Evolutionary conservation across 2,888 invertebrate genomes (phyloP).

Genomic region (Eilema caniola): DNA sequence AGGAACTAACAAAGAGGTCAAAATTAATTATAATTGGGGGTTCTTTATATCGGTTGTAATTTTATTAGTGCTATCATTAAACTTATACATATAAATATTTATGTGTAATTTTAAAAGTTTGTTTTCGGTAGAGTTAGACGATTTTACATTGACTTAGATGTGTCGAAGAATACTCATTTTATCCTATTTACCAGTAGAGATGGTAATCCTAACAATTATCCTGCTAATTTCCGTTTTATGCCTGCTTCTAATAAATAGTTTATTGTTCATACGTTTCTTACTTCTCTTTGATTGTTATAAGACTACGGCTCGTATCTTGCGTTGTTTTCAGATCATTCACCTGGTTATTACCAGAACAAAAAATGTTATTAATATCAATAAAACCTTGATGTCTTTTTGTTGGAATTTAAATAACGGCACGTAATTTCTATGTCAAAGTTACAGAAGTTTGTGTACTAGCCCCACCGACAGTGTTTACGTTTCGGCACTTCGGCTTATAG

Average conservation of each 20-base stretch:
- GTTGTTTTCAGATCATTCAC: not conserved
- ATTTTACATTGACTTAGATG: too few relatives aligned
- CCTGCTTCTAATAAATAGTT: not conserved
- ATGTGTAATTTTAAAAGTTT: too few relatives aligned
- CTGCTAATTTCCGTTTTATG: not conserved
- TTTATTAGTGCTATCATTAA: too few relatives aligned
- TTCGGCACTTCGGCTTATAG: not conserved
- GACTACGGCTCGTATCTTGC: not conserved
- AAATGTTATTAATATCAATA: not conserved
- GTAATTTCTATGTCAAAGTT: not conserved
- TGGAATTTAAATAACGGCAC: not conserved
- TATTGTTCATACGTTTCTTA: not conserved
- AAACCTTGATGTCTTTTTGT: not conserved
- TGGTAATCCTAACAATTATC: not conserved
- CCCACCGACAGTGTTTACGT: not conserved
- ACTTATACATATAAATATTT: too few relatives aligned
- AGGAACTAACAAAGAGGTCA: too few relatives aligned
- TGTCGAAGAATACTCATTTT: too few relatives aligned
- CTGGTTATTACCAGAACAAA: not conserved
- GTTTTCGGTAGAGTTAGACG: too few relatives aligned
- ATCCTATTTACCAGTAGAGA: not conserved
- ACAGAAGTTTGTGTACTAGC: not conserved
- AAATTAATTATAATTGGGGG: too few relatives aligned
- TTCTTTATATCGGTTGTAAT: too few relatives aligned
- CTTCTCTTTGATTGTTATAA: not conserved